Base-by-base conservation (phyloP, 2,888 invertebrate species). In the Diarsia brunnea region DNA sequence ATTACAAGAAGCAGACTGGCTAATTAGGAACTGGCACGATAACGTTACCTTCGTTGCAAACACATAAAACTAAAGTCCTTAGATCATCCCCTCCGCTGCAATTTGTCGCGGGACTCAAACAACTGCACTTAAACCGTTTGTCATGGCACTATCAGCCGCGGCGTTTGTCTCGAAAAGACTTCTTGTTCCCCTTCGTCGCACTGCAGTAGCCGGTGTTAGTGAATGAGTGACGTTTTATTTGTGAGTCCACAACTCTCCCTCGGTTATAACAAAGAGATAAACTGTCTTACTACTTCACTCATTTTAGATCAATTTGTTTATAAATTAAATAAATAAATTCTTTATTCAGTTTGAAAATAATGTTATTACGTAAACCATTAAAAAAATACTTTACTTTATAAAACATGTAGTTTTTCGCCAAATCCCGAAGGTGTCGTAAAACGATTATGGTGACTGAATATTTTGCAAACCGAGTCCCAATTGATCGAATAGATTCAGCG, bases 41-140 rank as follows among this genome's bases (percentile, higher is more conserved):
- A 14, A 16, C 19, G 19, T 24, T 14, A 58, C 21, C 4, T 60
- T n/a, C 7, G 8, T 24, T 8, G 1, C 24, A n/a, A 45, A 19
- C 19, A 24, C 21, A 19, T 51, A 31, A 45, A 51, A 72, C 43
- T 19, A 14, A 61, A 72, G 72, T 69, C 16, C 7, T 24, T 64
- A 43, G 64, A 64, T 69, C 19, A 27, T 31, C 12, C 3, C 14
- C 45, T 43, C 2, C 16, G 43, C 24, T 60, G 38, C 65, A 47
- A 70, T 47, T 49, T 11, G 45, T 70, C 45, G n/a, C 31, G 14
- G 38, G 24, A 24, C 38, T 53, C n/a, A 45, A 75, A 21, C 49
- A 31, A 58, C 49, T 70, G 70, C 70, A 77, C n/a, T 53, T 2
- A 31, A 64, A 31, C 16, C 31, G 45, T 70, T 60, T 38, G 70